phyloP scores from a whole-genome alignment of 2,888 invertebrate genomes.

The Drosophila paranaensis region DNA sequence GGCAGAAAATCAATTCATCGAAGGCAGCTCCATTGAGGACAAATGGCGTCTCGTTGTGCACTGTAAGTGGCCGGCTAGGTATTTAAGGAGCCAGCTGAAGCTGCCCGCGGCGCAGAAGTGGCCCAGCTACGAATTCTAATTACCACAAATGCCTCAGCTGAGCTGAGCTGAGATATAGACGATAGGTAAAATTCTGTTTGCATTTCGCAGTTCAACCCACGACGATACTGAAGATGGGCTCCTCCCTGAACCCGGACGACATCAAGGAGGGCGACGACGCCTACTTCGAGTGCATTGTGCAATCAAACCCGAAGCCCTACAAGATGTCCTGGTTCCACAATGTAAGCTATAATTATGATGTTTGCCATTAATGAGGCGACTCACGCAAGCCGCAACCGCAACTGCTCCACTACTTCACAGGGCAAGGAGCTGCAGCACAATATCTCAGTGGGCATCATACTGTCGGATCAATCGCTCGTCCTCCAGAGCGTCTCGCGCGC shows the following conservation, averaged over 20 bases:
- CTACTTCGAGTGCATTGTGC: slow-evolving; percentile 94
- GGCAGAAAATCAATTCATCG: slow-evolving; percentile 94
- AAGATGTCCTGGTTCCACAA: slow-evolving; percentile 95
- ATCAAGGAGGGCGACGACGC: slow-evolving; percentile 96
- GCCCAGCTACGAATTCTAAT: slow-evolving; percentile 43
- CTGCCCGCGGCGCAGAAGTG: neutral
- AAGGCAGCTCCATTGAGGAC: slow-evolving; percentile 93
- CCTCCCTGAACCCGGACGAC: slow-evolving; percentile 92
- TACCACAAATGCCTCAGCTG: slow-evolving; percentile 31
- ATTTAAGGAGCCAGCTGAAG: slow-evolving; percentile 2
- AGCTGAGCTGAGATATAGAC: slow-evolving; percentile 22
- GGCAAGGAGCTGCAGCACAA: slow-evolving; percentile 93
- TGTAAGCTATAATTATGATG: slow-evolving; percentile 87
- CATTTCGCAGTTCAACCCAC: slow-evolving; percentile 91
- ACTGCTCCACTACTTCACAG: slow-evolving; percentile 84
- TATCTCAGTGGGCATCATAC: slow-evolving; percentile 91
- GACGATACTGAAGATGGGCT: slow-evolving; percentile 93
- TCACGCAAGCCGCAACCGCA: slow-evolving; percentile 10
- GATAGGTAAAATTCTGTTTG: slow-evolving; percentile 68
- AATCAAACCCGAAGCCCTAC: slow-evolving; percentile 93
- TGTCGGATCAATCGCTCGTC: slow-evolving; percentile 94
- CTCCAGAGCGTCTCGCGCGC: slow-evolving; percentile 92
- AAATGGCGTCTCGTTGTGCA: slow-evolving; percentile 94
- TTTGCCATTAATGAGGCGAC: slow-evolving; percentile 17
- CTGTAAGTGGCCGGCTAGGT: slow-evolving; percentile 88